Percentiles rank a stretch among this genome's conserved stretches.
Conservation (phyloP, 2,113 vertebrate genomes). For the Diphyllodes magnificus region DNA sequence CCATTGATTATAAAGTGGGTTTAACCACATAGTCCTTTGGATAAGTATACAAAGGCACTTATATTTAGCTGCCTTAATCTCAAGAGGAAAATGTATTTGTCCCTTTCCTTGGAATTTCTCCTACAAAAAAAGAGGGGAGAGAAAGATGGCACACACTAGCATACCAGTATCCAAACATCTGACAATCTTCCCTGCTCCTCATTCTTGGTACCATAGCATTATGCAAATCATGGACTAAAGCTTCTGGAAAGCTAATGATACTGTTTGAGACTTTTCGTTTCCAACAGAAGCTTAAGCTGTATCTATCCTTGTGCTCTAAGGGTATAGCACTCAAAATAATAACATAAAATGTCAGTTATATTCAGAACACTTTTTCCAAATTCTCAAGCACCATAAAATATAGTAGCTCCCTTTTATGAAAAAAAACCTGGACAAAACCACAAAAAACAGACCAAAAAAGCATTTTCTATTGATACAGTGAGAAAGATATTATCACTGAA, state of each 20-base stretch:
- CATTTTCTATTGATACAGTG: background rate
- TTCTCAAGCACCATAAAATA: background rate
- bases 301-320: background rate
- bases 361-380: background rate
- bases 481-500: background rate
- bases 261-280: background rate
- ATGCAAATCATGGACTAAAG: background rate
- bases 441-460: background rate
- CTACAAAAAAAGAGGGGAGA: background rate
- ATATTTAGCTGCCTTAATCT: background rate
- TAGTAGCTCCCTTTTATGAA: background rate
- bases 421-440: background rate
- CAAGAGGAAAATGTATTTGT: background rate
- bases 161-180: background rate
- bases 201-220: background rate
- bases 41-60: background rate
- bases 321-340: background rate
- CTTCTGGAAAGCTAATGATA: background rate
- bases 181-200: background rate
- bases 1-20: background rate
- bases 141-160: background rate
- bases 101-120: background rate
- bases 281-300: background rate
- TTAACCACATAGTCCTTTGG: background rate
- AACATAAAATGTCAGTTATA: background rate